Conservation (phyloP, 2,113 vertebrate species). For the Brienomyrus brachyistius region DNA sequence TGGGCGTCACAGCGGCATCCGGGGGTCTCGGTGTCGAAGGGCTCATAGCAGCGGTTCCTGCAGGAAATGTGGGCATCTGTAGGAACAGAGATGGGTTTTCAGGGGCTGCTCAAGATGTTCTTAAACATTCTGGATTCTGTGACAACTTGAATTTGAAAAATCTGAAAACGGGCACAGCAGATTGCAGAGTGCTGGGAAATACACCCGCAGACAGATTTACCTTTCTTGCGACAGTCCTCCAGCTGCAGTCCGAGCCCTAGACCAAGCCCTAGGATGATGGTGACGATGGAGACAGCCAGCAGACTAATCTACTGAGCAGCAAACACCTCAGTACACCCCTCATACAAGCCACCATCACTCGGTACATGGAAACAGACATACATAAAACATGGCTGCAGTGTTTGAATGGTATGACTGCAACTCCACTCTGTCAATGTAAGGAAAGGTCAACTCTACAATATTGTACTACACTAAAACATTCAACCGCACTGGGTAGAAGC, state of each 20-base stretch:
- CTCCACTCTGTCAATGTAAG: neutral
- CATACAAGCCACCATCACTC: neutral
- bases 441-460: neutral
- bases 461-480: neutral
- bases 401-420: neutral
- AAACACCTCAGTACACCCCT: neutral
- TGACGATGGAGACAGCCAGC: slow-evolving; percentile 41
- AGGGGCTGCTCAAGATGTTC: neutral
- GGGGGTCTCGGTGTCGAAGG: slow-evolving; percentile 9
- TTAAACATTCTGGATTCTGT: neutral
- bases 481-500: neutral
- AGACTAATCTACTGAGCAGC: slow-evolving; percentile 37
- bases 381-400: neutral
- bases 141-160: neutral
- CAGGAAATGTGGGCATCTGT: slow-evolving; percentile 44
- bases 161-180: neutral
- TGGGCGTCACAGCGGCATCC: slow-evolving; percentile 50
- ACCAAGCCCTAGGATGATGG: slow-evolving; percentile 52
- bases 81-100: neutral
- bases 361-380: neutral
- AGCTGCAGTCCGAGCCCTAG: slow-evolving; percentile 54
- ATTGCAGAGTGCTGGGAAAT: neutral
- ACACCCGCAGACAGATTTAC: slow-evolving; percentile 17
- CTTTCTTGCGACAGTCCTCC: slow-evolving; percentile 45
- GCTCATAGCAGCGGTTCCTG: slow-evolving; percentile 47